Percentiles rank a stretch among this genome's conserved stretches.
These are phyloP conservation scores for Phenganax stokvisi DNA, from an alignment of 92 coral and sea anemone species.

Conservation along the genomic window DNA sequence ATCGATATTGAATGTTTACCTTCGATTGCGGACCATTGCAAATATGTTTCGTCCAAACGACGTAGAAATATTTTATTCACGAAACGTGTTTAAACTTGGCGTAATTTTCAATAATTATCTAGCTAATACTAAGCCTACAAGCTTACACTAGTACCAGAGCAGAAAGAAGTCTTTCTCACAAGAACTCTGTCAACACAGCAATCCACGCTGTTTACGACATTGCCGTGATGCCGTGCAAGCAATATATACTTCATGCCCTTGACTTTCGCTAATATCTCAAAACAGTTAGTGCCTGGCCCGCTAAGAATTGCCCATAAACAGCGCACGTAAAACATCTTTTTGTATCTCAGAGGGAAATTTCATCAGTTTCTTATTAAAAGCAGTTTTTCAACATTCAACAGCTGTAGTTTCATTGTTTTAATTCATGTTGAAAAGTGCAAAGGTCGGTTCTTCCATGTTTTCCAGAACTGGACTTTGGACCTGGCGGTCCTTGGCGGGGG, in stretches of 20 bases:
- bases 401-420: slow-evolving; percentile 5
- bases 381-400: neutral
- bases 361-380: neutral
- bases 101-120: too few species aligned
- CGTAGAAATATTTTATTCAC: too few species aligned
- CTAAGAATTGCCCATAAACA: neutral
- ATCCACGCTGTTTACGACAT: slow-evolving; percentile 8
- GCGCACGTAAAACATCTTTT: neutral
- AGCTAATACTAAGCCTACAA: neutral
- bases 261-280: neutral
- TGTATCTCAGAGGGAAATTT: neutral
- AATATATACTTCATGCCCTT: slow-evolving; percentile 10
- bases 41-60: too few species aligned
- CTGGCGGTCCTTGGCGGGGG: slow-evolving; percentile 17
- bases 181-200: neutral
- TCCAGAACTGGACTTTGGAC: slow-evolving; percentile 26
- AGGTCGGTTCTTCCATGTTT: slow-evolving; percentile 12
- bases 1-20: too few species aligned
- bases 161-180: neutral
- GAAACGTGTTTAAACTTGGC: too few species aligned
- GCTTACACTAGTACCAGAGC: neutral
- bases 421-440: slow-evolving; percentile 7
- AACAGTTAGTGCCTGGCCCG: neutral
- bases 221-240: slow-evolving; percentile 2
- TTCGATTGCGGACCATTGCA: too few species aligned